Evolutionary conservation across 2,888 invertebrate species (phyloP), one percentile per base, ranked within the genome.

Genomic region (Drosophila ustulata): DNA sequence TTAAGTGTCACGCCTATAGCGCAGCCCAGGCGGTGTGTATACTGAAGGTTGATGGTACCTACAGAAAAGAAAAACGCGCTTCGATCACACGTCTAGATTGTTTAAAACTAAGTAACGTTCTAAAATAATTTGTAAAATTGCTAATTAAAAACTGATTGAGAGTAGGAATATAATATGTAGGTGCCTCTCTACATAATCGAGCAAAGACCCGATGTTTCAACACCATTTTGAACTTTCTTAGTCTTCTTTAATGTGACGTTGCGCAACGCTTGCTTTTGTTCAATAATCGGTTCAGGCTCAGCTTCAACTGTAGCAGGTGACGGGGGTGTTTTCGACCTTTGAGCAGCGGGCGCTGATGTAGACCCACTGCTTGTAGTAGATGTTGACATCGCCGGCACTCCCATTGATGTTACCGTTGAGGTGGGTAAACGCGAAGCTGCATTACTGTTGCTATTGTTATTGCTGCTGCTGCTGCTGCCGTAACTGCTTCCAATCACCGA

Each of bases 151-250:
- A 79, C 52, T 58, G 64, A 65, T 65, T 74, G 79, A 78, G 72
- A 83, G 74, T 84, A 86, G 81, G 79, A 77, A 76, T 77, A 68
- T 37, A 37, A 57, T 71, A 73, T 67, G 71, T 25, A 30, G 61
- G 67, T 55, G 67, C 58, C 43, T 37, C 43, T 87, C 93, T 92
- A 97, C 97, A 97, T 97, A 82, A 98, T 96, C 55, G 96, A 95
- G 93, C 98, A 98, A 80, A 98, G 93, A 32, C 96, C 97, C 0
- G 97, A 97, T 23, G 97, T 93, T 91, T 98, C 97, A 70, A 93
- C 94, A 32, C 97, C 97, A 90, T 94, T 95, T 65, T 94, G 93
- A 46, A 96, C 94, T 0, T 95, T 95, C 3, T 96, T 96, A 79
- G 95, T 94, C 83, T 95, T 94, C 74, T 95, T 95, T 53, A 98